These are phyloP conservation scores for Phainopepla nitens DNA, from an alignment of 2,113 vertebrate species.

Conservation along the genomic window DNA sequence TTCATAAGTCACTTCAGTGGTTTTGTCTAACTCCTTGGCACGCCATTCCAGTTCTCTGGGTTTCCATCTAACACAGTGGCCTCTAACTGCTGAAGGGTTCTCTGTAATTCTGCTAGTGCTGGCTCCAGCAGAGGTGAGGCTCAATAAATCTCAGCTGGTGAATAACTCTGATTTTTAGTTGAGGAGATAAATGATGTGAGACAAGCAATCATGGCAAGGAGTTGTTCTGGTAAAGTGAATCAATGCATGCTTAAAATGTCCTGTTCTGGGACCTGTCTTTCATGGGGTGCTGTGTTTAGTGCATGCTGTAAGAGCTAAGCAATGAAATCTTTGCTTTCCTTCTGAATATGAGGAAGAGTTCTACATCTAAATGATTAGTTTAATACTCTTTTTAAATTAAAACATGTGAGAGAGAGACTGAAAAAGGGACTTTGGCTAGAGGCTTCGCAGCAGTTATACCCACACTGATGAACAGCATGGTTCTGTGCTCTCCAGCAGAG, in stretches of 20 bases:
- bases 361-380: neutral
- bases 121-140: neutral
- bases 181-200: neutral
- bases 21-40: neutral
- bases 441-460: neutral
- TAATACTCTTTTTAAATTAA: neutral
- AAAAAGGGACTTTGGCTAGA: neutral
- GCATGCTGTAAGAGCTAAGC: neutral
- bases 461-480: neutral
- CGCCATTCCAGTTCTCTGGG: neutral
- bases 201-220: neutral
- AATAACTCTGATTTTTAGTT: neutral
- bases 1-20: neutral
- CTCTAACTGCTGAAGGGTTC: neutral
- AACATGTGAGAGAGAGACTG: neutral
- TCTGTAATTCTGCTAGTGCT: neutral
- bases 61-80: neutral
- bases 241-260: neutral
- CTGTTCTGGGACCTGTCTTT: neutral
- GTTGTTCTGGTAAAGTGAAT: neutral
- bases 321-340: neutral
- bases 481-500: neutral
- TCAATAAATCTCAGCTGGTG: neutral
- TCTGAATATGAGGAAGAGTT: neutral
- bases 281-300: neutral